Evolutionary conservation across 2,797 vertebrate species (phyloP).

Genomic region (Halcyon chelicuti): DNA sequence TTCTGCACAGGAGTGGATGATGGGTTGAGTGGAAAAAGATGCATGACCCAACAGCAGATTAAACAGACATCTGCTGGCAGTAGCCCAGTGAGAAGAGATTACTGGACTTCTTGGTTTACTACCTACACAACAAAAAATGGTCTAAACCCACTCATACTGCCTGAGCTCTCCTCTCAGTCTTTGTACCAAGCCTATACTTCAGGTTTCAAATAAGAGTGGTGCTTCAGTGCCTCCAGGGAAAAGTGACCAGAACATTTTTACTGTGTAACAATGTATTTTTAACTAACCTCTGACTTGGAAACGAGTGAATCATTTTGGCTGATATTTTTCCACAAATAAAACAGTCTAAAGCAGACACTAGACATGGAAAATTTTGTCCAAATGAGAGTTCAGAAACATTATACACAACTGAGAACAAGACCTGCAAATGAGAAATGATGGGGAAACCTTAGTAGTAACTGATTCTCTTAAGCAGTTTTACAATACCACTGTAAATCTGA

Average conservation of each 20-base stretch:
- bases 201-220: background rate
- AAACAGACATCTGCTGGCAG: background rate
- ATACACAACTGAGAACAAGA: background rate
- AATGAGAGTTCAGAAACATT: background rate
- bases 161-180: background rate
- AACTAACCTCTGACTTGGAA: constrained; percentile 30
- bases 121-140: background rate
- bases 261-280: constrained; percentile 55
- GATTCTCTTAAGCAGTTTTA: background rate
- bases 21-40: background rate
- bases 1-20: background rate
- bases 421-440: background rate
- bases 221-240: background rate
- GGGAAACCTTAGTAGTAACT: background rate
- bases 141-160: background rate
- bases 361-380: constrained; percentile 6
- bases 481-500: background rate
- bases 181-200: accelerated
- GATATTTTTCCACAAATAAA: constrained; percentile 47
- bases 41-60: background rate
- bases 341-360: background rate
- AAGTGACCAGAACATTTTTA: background rate
- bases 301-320: constrained; percentile 33
- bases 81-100: background rate
- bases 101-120: background rate